Evolutionary conservation across 1,140 invertebrate genomes (phyloP).

Genomic region (Eupristina koningsbergeri): DNA sequence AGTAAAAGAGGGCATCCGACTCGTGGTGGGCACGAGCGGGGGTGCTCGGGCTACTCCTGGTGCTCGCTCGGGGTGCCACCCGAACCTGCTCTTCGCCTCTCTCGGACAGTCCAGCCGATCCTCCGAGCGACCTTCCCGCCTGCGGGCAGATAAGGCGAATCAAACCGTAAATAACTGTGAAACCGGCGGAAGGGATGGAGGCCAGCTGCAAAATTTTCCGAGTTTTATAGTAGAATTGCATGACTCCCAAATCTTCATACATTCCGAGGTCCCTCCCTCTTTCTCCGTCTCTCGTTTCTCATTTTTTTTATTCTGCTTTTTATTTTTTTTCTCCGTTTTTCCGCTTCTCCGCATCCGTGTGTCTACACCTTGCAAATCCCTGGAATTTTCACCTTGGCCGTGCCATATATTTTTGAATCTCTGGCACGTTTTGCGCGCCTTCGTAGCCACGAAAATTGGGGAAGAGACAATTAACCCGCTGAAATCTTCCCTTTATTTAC

Average conservation of each 20-base stretch:
- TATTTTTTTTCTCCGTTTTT: no score
- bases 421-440: conserved; percentile 29
- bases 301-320: conserved; percentile 55
- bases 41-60: no score
- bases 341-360: not conserved
- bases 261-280: conserved; percentile 58
- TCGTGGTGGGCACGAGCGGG: conserved; percentile 42
- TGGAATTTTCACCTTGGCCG: conserved; percentile 30
- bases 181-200: conserved; percentile 65
- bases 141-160: conserved; percentile 72
- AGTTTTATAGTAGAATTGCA: conserved; percentile 75
- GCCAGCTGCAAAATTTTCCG: conserved; percentile 71
- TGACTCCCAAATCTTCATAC: conserved; percentile 72
- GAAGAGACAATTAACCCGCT: conserved; percentile 42
- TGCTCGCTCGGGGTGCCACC: no score
- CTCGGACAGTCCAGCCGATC: not conserved
- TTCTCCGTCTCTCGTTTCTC: conserved; percentile 34
- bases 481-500: conserved; percentile 34
- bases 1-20: conserved; percentile 61
- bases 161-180: conserved; percentile 73
- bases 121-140: conserved; percentile 44
- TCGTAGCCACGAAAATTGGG: not conserved
- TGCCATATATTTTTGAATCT: conserved; percentile 48
- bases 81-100: no score
- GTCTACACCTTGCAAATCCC: not conserved